Percentiles rank a stretch among this genome's conserved stretches.
Evolutionary conservation across 1,140 invertebrate genomes (phyloP).

Genomic region (Orchesella cincta): DNA sequence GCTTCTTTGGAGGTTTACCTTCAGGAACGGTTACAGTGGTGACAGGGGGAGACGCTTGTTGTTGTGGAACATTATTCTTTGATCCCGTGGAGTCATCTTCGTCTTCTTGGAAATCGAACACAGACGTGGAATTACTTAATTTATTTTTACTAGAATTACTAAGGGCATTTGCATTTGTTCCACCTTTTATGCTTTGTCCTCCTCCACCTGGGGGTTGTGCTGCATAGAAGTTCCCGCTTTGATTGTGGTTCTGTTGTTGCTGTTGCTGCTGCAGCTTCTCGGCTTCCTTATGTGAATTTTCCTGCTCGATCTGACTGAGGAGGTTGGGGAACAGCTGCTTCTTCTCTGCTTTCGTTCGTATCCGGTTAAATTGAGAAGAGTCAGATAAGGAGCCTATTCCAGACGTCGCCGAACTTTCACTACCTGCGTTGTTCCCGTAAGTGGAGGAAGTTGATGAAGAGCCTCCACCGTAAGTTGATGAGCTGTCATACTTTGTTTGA

Average conservation of each 20-base stretch:
- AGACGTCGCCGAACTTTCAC: not conserved
- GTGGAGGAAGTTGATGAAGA: not conserved
- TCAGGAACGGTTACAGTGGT: not conserved
- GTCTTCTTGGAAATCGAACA: conserved; percentile 50
- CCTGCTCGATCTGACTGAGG: conserved; percentile 49
- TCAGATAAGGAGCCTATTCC: not conserved
- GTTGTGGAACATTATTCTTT: not conserved
- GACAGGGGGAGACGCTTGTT: not conserved
- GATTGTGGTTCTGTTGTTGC: not conserved
- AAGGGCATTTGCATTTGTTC: not conserved
- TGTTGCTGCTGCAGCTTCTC: conserved; percentile 20
- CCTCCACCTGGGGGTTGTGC: not conserved
- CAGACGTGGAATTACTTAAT: conserved; percentile 35
- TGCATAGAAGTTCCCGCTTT: conserved; percentile 8
- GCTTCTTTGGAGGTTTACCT: conserved; percentile 26
- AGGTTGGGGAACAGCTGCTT: conserved; percentile 51
- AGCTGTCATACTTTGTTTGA: not conserved
- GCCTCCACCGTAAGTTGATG: not conserved
- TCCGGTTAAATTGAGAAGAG: conserved; percentile 31
- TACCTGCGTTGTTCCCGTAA: not conserved
- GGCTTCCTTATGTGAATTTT: conserved; percentile 42
- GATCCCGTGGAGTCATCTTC: conserved; percentile 38
- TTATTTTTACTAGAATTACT: conserved; percentile 21
- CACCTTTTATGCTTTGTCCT: not conserved
- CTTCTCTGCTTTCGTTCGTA: conserved; percentile 50